Evolutionary conservation across 1,140 invertebrate genomes (phyloP).

Genomic region (Aradophagus sp.): DNA sequence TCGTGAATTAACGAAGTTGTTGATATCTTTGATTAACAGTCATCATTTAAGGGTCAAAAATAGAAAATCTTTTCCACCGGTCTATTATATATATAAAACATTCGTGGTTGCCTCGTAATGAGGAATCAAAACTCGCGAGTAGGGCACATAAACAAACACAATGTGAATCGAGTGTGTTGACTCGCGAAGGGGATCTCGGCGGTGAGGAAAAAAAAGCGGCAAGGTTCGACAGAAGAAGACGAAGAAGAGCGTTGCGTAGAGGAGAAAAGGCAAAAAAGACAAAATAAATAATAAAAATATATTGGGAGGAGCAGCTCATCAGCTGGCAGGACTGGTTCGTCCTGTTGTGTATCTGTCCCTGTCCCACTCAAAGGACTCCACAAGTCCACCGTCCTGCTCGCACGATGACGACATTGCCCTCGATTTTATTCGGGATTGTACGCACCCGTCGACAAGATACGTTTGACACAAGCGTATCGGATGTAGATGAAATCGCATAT

Average conservation of each 20-base stretch:
- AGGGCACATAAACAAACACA: slow-evolving; percentile 68
- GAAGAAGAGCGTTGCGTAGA: slow-evolving; percentile 22
- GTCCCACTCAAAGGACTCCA: slow-evolving; percentile 27
- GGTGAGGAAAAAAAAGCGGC: slow-evolving; percentile 59
- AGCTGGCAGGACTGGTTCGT: slow-evolving; percentile 71
- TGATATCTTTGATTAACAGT: no score
- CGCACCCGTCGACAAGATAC: slow-evolving; percentile 38
- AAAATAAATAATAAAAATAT: slow-evolving; percentile 67
- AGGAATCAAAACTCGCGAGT: slow-evolving; percentile 60
- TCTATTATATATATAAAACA: slow-evolving; percentile 32
- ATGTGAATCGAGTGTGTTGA: slow-evolving; percentile 59
- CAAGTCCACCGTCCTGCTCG: slow-evolving; percentile 23
- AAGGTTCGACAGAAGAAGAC: slow-evolving; percentile 24
- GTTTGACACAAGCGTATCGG: slow-evolving; percentile 38
- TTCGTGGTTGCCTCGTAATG: slow-evolving; percentile 40
- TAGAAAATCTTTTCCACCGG: background rate
- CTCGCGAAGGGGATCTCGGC: slow-evolving; percentile 56
- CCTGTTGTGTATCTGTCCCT: slow-evolving; percentile 61
- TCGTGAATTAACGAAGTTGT: no score
- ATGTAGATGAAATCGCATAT: slow-evolving; percentile 35
- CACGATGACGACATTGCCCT: slow-evolving; percentile 64
- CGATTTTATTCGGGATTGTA: slow-evolving; percentile 66
- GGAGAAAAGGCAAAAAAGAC: slow-evolving; percentile 18
- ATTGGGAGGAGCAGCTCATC: slow-evolving; percentile 72
- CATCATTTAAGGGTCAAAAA: no score